Evolutionary conservation across 2,113 vertebrate species (phyloP), one percentile per base, ranked within the genome.

Genomic region (Menidia beryllina): DNA sequence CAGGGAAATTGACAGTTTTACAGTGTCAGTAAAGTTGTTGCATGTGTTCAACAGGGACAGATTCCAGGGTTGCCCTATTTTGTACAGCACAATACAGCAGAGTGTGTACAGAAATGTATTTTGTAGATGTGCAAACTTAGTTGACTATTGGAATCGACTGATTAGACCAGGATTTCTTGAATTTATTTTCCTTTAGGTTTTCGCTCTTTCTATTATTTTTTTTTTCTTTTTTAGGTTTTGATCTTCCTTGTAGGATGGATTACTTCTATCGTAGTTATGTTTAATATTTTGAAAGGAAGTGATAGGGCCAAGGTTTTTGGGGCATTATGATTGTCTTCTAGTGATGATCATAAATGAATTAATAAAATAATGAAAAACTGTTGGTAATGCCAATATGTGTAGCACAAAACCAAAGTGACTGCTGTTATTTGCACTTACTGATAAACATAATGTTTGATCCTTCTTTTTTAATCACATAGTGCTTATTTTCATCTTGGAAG

Each of bases 21-120:
- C 84, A 81, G 81, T 66, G 72, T 82, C 66, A 64, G 82, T 89
- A 73, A 84, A 86, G 83, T 84, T 74, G 86, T 88, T 93, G 88
- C 90, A 90, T 93, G 88, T 89, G 85, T 83, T 82, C 88, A 78
- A 88, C 89, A 88, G 86, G 79, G 79, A 88, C 84, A 68, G 71
- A 80, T 93, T 94, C 94, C 94, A 93, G 94, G 94, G 88, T 91
- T 91, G 93, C 89, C 88, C 85, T 94, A 95, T 95, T 96, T 96
- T 98, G 94, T 95, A 93, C 83, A 91, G 93, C 94, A 90, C 78
- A 89, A 75, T 88, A 89, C 89, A 90, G 90, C 88, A 93, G 90
- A 90, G 89, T 91, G 92, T 93, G 88, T 91, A 91, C 74, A 93
- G 90, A 89, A 86, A 86, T 92, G 81, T 92, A 92, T 93, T 93